Evolutionary conservation across 1,140 invertebrate genomes (phyloP).

Genomic region (Drosophila azteca): DNA sequence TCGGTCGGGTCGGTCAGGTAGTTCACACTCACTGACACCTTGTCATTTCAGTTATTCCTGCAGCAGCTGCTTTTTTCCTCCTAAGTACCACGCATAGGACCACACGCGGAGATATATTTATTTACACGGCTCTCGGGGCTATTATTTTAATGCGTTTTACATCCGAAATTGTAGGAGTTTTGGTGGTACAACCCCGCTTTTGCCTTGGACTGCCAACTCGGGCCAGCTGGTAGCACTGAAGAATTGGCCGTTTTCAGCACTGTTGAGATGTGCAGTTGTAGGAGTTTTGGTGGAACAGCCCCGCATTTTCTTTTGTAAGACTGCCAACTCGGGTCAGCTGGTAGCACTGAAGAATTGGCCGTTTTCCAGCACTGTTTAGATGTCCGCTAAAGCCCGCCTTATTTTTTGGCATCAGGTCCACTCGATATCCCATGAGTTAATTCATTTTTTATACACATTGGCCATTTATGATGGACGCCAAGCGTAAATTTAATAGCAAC

Average conservation of each 20-base stretch:
- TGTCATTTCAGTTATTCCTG: conserved; percentile 6
- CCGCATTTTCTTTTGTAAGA: too few relatives aligned
- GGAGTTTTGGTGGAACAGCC: too few relatives aligned
- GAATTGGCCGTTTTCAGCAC: too few relatives aligned
- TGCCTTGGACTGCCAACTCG: too few relatives aligned
- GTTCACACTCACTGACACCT: conserved; percentile 46
- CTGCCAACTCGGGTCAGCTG: too few relatives aligned
- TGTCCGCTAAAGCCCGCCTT: conserved; percentile 38
- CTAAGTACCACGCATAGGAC: conserved; percentile 3
- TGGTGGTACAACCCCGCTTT: background rate
- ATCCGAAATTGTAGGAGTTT: conserved; percentile 42
- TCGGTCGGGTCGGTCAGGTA: conserved; percentile 34
- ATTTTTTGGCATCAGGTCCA: conserved; percentile 33
- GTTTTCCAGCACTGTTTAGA: too few relatives aligned
- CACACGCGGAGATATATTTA: conserved; percentile 27
- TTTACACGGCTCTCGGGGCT: conserved; percentile 26
- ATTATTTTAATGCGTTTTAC: conserved; percentile 68
- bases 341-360: too few relatives aligned
- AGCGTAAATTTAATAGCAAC: conserved; percentile 58
- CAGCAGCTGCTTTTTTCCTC: conserved; percentile 17
- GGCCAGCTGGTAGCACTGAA: too few relatives aligned
- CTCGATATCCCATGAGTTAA: conserved; percentile 11
- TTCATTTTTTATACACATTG: background rate
- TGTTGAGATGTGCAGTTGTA: too few relatives aligned
- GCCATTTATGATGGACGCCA: conserved; percentile 50